Base-by-base conservation (phyloP, 1,140 invertebrate species). In the Bombus difficillimus region DNA sequence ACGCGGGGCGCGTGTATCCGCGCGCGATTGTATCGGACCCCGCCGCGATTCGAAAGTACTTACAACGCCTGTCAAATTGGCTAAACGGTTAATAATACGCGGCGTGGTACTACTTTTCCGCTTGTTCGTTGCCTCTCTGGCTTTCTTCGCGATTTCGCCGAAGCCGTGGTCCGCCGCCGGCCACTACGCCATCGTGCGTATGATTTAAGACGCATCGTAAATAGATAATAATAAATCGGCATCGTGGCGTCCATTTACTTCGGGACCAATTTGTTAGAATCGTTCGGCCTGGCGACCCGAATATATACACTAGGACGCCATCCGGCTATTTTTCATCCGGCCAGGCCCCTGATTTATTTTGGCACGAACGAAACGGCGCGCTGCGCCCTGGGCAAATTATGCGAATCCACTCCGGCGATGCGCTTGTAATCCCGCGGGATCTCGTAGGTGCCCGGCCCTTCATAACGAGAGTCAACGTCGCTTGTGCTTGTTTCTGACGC, bases 221-320 rank as follows among this genome's bases (percentile, higher is more conserved):
- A 92, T 92, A 91, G 88, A 91, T 90, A 90, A 91, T 91, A 91
- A 91, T 91, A 90, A 92, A 92, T 92, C 91, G 88, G 88, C 88
- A 83, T 88, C 88, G 86, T 85, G 89, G 88, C 78, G 83, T 86
- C 90, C 85, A 92, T 92, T 91, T 90, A 86, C 89, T 92, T 90
- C 88, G 88, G 83, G 89, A 92, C 88, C 92, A 92, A 92, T 92
- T 92, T 92, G 88, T 92, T 92, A 88, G 86, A 84, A 92, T 91
- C 91, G 87, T 83, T 86, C 83, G 80, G 85, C 86, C 84, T 88
- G 80, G 90, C 88, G 91, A 91, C 91, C 91, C 91, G 86, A 90
- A 92, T 92, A 92, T 86, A 88, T 81, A 90, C 89, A 72, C 89
- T 90, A 90, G 89, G 83, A 90, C n/a, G 77, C 66, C 76, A 47